phyloP scores from a whole-genome alignment of 37 sponge, comb jelly and placozoan genomes.

The Spongilla lacustris region DNA sequence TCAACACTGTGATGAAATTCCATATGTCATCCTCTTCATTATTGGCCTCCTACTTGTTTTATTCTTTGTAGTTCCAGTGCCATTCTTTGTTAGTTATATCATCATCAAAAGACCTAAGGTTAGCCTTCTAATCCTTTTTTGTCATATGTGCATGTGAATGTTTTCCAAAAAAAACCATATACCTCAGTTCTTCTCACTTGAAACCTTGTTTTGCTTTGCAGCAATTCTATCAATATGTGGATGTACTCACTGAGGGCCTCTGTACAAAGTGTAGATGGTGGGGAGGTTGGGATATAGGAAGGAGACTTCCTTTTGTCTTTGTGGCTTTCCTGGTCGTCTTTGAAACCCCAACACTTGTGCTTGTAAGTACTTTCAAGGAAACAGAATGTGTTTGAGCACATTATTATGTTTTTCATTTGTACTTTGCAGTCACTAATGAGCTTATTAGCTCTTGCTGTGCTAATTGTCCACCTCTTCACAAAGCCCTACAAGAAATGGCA shows the following conservation, averaged over 20 bases:
- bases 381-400: background rate
- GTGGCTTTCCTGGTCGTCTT: conserved; percentile 52
- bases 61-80: conserved; percentile 56
- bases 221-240: conserved; percentile 73
- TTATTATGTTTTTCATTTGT: background rate
- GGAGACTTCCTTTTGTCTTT: conserved; percentile 66
- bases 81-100: conserved; percentile 43
- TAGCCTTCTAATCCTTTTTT: background rate
- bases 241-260: conserved; percentile 78
- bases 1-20: conserved; percentile 28
- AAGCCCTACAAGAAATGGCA: conserved; percentile 73
- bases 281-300: conserved; percentile 83
- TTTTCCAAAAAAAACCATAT: too few species aligned
- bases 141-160: too few species aligned
- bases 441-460: conserved; percentile 53
- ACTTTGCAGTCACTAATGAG: conserved; percentile 75
- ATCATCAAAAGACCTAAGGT: conserved; percentile 52
- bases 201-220: conserved; percentile 10
- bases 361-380: conserved; percentile 43
- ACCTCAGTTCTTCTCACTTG: too few species aligned
- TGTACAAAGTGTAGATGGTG: conserved; percentile 62
- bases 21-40: conserved; percentile 48
- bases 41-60: conserved; percentile 45
- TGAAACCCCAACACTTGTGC: conserved; percentile 57
- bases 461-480: conserved; percentile 62